phyloP scores from a whole-genome alignment of 2,113 vertebrate species.

The Panthera tigris region DNA sequence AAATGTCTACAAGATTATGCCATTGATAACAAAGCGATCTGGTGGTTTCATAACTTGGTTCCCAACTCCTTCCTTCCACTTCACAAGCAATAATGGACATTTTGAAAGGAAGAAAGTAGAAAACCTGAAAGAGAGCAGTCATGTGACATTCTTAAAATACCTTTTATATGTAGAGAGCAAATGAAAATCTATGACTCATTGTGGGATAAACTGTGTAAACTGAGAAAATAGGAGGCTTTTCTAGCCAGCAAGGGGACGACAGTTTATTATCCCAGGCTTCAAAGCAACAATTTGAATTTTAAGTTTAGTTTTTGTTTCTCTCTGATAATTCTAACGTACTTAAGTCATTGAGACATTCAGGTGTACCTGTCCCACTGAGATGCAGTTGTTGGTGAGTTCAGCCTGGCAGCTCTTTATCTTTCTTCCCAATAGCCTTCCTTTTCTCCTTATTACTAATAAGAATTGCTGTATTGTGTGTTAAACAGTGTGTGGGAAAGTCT shows the following conservation, averaged over 20 bases:
- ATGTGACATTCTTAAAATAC: slow-evolving; percentile 70
- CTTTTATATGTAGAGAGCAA: slow-evolving; percentile 62
- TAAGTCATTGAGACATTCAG: slow-evolving; percentile 56
- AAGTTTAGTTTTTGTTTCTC: slow-evolving; percentile 35
- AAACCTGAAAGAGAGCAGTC: slow-evolving; percentile 63
- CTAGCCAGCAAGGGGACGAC: slow-evolving; percentile 49
- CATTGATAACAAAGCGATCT: not conserved
- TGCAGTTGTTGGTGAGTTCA: slow-evolving; percentile 34
- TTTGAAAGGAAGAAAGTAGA: slow-evolving; percentile 63
- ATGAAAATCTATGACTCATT: slow-evolving; percentile 69
- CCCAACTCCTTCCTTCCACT: not conserved
- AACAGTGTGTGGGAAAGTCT: slow-evolving; percentile 81
- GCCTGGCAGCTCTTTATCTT: slow-evolving; percentile 8
- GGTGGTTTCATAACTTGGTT: not conserved
- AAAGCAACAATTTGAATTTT: slow-evolving; percentile 31
- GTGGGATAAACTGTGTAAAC: slow-evolving; percentile 61
- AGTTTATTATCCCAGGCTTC: slow-evolving; percentile 5
- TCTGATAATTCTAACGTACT: slow-evolving; percentile 40
- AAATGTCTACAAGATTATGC: not conserved
- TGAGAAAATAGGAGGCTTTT: slow-evolving; percentile 72
- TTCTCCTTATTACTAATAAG: slow-evolving; percentile 71
- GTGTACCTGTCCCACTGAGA: slow-evolving; percentile 51
- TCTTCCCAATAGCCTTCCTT: slow-evolving; percentile 65
- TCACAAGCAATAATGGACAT: slow-evolving; percentile 11
- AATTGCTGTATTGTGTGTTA: slow-evolving; percentile 73